A percentile compares a stretch with the other conserved stretches of the same genome.
Conservation (phyloP, 2,797 vertebrate genomes). For the Leptatherina wallacei region DNA sequence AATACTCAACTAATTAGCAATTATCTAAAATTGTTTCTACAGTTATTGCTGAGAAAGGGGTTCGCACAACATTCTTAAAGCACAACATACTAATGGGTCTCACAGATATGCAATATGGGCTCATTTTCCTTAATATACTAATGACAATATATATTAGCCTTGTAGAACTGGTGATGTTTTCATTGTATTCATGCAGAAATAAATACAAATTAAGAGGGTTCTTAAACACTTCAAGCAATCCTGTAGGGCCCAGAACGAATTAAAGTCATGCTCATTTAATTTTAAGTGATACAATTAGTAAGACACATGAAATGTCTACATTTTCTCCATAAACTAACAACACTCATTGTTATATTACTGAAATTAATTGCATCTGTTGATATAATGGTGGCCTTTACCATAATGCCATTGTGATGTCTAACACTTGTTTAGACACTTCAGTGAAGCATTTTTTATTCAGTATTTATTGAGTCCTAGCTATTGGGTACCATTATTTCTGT, state of each 20-base stretch:
- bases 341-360: too few species aligned
- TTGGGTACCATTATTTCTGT: neutral
- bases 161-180: neutral
- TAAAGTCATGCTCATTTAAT: neutral
- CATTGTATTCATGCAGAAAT: neutral
- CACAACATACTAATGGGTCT: neutral
- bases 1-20: neutral
- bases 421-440: neutral
- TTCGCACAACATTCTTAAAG: neutral
- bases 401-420: neutral
- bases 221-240: neutral
- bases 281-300: neutral
- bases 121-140: neutral
- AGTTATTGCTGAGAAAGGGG: neutral
- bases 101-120: neutral
- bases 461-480: neutral
- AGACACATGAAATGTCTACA: neutral
- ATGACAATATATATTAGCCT: neutral
- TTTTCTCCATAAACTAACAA: neutral
- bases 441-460: neutral
- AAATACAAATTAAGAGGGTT: neutral
- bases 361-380: neutral
- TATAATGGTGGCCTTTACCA: neutral
- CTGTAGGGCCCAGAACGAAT: neutral
- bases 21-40: neutral